Evolutionary conservation across 2,797 vertebrate genomes (phyloP).

Genomic region (Erpetoichthys calabaricus): DNA sequence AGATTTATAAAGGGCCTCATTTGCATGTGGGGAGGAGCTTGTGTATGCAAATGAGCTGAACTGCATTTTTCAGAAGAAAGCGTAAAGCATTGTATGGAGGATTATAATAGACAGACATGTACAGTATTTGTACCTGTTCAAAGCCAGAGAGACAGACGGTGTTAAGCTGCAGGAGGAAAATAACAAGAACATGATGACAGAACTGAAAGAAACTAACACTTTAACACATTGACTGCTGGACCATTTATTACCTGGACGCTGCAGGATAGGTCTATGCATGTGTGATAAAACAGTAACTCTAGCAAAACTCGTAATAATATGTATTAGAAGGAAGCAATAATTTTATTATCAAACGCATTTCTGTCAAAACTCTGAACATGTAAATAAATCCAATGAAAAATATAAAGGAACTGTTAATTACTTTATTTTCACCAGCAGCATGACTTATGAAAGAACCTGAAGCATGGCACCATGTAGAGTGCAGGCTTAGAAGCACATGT

Average conservation of each 20-base stretch:
- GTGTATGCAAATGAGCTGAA: not conserved
- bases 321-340: not conserved
- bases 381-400: not conserved
- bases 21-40: too few relatives aligned
- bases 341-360: not conserved
- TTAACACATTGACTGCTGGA: not conserved
- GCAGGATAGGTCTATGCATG: not conserved
- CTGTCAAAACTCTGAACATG: not conserved
- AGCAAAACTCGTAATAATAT: not conserved
- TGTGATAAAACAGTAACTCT: too few relatives aligned
- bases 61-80: constrained; percentile 1
- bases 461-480: too few relatives aligned
- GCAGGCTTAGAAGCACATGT: too few relatives aligned
- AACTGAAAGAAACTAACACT: not conserved
- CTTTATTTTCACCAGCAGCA: too few relatives aligned
- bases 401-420: not conserved
- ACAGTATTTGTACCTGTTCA: constrained; percentile 38
- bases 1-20: not conserved
- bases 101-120: constrained; percentile 5
- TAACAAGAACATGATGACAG: constrained; percentile 18
- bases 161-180: constrained; percentile 39
- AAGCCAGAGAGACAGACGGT: constrained; percentile 36
- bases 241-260: not conserved
- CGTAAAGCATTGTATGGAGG: not conserved
- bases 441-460: too few relatives aligned